These are phyloP conservation scores for Micropoecilia bifurca DNA, from an alignment of 2,797 vertebrate species.

Conservation along the genomic window DNA sequence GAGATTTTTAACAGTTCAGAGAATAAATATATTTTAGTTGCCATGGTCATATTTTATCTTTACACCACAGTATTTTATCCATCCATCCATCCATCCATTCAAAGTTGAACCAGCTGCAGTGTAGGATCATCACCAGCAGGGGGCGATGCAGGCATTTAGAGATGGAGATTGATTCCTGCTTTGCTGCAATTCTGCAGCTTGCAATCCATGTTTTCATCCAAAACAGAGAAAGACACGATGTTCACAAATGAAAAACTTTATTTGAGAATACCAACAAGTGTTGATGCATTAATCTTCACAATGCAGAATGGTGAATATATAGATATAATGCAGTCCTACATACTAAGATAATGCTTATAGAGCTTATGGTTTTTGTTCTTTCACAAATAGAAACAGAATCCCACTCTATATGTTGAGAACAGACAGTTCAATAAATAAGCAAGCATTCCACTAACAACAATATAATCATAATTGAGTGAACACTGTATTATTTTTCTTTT, in stretches of 20 bases:
- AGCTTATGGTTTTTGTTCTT: constrained; percentile 74
- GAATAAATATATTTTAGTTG: background rate
- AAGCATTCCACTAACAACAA: constrained; percentile 85
- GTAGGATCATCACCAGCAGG: constrained; percentile 40
- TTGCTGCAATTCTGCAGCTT: background rate
- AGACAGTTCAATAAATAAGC: constrained; percentile 85
- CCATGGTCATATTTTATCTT: background rate
- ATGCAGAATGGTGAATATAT: constrained; percentile 77
- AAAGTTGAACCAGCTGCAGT: background rate
- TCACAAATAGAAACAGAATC: constrained; percentile 74
- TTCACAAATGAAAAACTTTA: constrained; percentile 87
- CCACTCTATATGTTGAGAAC: constrained; percentile 77
- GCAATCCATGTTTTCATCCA: background rate
- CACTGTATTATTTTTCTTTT: constrained; percentile 53
- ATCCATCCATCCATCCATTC: constrained; percentile 27
- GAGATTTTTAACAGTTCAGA: background rate
- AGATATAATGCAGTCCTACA: constrained; percentile 78
- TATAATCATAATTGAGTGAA: constrained; percentile 76
- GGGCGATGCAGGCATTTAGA: constrained; percentile 25
- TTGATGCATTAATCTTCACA: constrained; percentile 83
- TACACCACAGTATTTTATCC: background rate
- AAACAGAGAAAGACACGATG: constrained; percentile 58
- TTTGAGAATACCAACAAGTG: constrained; percentile 82
- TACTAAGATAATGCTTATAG: constrained; percentile 79
- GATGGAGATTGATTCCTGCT: background rate